Evolutionary conservation across 1,140 invertebrate species (phyloP).

Genomic region (Steinernema khuongi): DNA sequence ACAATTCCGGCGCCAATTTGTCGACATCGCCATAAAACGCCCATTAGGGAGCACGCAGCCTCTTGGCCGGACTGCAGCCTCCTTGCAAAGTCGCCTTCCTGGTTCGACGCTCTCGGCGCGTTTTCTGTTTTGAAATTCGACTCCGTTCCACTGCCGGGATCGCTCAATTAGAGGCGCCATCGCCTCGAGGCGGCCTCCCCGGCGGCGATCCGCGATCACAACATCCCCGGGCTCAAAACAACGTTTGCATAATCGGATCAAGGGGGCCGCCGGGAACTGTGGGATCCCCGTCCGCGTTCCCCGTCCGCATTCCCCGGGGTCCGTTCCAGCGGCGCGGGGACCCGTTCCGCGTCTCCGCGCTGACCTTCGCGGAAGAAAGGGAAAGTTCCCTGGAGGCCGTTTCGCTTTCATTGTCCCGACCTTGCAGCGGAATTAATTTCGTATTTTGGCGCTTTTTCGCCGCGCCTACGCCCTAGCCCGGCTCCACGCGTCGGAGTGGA

Average conservation of each 20-base stretch:
- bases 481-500: not conserved
- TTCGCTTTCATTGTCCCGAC: not conserved
- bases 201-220: not conserved
- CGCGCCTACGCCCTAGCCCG: not conserved
- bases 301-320: not conserved
- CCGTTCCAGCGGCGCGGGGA: not conserved
- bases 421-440: constrained; percentile 6
- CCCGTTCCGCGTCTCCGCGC: not conserved
- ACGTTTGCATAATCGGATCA: not conserved
- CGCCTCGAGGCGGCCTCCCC: not conserved
- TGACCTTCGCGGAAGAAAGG: constrained; percentile 3
- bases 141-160: not conserved
- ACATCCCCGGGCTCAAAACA: not conserved
- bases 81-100: too few species aligned
- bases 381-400: constrained; percentile 1
- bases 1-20: too few species aligned
- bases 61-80: too few species aligned
- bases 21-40: too few species aligned
- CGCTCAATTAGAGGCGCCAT: not conserved
- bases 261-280: not conserved
- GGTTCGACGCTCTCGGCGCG: too few species aligned
- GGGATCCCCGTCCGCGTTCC: not conserved
- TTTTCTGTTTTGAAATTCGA: constrained; percentile 3
- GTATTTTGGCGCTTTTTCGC: not conserved
- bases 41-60: too few species aligned